A percentile compares a stretch with the other conserved stretches of the same genome.
phyloP scores from a whole-genome alignment of 2,113 vertebrate genomes.

The Myxocyprinus asiaticus region DNA sequence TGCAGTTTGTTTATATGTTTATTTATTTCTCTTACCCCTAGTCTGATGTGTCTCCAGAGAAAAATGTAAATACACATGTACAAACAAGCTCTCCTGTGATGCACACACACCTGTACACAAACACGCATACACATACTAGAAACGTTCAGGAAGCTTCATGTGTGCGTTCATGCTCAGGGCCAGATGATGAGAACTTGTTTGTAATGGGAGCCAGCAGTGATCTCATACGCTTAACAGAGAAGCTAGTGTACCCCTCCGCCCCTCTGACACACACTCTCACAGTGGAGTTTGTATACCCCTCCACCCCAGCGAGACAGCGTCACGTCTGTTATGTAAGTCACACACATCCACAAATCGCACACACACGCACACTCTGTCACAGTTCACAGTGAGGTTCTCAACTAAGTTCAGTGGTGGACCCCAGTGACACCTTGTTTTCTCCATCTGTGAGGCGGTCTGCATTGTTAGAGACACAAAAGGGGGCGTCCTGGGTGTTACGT shows the following conservation, averaged over 20 bases:
- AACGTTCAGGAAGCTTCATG: slow-evolving; percentile 30
- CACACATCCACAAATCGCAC: slow-evolving; percentile 1
- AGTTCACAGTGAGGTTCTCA: too few species aligned
- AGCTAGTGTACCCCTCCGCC: slow-evolving; percentile 31
- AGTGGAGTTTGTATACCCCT: slow-evolving; percentile 7
- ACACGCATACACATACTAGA: not conserved
- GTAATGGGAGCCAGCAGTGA: slow-evolving; percentile 43
- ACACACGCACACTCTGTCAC: too few species aligned
- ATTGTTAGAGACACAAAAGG: slow-evolving; percentile 21
- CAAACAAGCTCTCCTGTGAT: slow-evolving; percentile 24
- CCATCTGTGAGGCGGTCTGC: slow-evolving; percentile 12
- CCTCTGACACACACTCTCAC: not conserved
- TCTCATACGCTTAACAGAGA: slow-evolving; percentile 38
- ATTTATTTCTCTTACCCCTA: slow-evolving; percentile 16
- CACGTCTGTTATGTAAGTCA: slow-evolving; percentile 48
- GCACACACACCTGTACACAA: not conserved
- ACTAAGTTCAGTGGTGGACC: not conserved
- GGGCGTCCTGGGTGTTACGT: slow-evolving; percentile 2
- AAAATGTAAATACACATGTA: slow-evolving; percentile 20
- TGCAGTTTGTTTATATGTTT: slow-evolving; percentile 40
- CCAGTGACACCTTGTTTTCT: not conserved
- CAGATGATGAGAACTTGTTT: slow-evolving; percentile 47
- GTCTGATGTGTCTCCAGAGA: slow-evolving; percentile 1
- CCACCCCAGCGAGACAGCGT: slow-evolving; percentile 28
- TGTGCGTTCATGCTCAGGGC: slow-evolving; percentile 18